Evolutionary conservation across 2,797 vertebrate genomes (phyloP), one percentile per base, ranked within the genome.

Genomic region (Coracias cyanogaster): DNA sequence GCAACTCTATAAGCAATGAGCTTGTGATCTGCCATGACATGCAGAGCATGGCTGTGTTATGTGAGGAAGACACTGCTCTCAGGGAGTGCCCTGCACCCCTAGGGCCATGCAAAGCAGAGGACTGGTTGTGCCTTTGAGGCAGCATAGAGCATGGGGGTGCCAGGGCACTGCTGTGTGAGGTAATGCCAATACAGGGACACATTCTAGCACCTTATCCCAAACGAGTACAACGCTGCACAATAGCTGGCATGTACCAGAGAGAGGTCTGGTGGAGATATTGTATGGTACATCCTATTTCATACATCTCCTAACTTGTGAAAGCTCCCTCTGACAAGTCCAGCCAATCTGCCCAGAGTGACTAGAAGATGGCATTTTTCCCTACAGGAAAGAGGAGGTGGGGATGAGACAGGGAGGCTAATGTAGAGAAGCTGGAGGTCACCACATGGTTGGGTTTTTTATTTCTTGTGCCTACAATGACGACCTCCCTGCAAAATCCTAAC

Each of bases 391-490:
- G 37, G 37, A 80, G 4, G 10, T 31, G 20, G 10, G 22, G 7
- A 22, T 41, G 51, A 70, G 24, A 33, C 9, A 66, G 80, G 31
- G 7, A 74, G 14, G 9, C 3, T 58, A 72, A 52, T 31, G 7
- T 25, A 5, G 10, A 78, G 33, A 67, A 67, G 11, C 13, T 48
- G 80, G 39, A 78, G 8, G 6, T 49, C 57, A 12, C 21, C 2
- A 1, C 18, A 7, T 16, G 15, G 24, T 54, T 54, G 5, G 5
- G 0, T 2, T 57, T 70, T 39, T 66, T 25, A 14, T 33, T 64
- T 11, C 6, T 37, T 1, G 1, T 61, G 6, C 8, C 1, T 78
- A 12, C 6, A 4, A 4, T 15, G 31, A 21, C 1, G 2, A 14
- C 33, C 14, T 81, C 19, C 9, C 10, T 66, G 35, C 25, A 71